These are phyloP conservation scores for Erpobdella octoculata DNA, from an alignment of 2,888 invertebrate species.

Conservation along the genomic window DNA sequence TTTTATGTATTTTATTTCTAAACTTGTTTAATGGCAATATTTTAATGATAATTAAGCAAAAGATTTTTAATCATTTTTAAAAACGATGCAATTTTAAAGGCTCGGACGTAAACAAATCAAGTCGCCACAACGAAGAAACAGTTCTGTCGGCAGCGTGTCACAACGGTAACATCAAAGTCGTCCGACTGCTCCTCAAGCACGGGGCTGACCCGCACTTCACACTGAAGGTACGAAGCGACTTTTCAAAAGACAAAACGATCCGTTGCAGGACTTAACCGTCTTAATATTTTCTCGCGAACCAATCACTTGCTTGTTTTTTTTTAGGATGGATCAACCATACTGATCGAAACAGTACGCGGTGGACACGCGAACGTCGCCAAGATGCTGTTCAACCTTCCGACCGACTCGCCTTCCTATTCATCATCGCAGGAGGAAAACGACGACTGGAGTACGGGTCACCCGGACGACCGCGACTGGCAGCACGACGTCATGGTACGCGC, in stretches of 20 bases:
- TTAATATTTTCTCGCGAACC: too few relatives aligned
- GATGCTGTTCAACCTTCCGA: conserved; percentile 71
- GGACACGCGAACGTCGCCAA: conserved; percentile 93
- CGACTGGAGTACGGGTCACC: conserved; percentile 18
- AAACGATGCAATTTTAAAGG: conserved; percentile 45
- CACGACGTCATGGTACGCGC: background rate
- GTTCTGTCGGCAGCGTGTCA: conserved; percentile 95
- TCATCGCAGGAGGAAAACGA: conserved; percentile 22
- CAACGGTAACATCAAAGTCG: conserved; percentile 95
- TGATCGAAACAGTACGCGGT: conserved; percentile 95
- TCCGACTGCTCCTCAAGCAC: conserved; percentile 78
- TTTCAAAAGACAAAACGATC: background rate
- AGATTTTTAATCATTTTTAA: background rate
- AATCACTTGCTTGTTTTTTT: too few relatives aligned
- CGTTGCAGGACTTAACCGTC: too few relatives aligned
- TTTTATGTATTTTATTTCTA: too few relatives aligned
- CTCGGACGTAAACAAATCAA: conserved; percentile 85
- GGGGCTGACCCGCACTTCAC: conserved; percentile 64
- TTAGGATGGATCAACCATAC: conserved; percentile 89
- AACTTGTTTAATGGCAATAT: too few relatives aligned
- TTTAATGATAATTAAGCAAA: too few relatives aligned
- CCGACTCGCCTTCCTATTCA: background rate
- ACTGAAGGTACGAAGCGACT: background rate
- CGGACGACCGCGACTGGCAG: background rate
- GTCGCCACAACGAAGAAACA: conserved; percentile 79